Percentiles rank a stretch among this genome's conserved stretches.
phyloP scores from a whole-genome alignment of 2,113 vertebrate genomes.

The Notechis scutatus region DNA sequence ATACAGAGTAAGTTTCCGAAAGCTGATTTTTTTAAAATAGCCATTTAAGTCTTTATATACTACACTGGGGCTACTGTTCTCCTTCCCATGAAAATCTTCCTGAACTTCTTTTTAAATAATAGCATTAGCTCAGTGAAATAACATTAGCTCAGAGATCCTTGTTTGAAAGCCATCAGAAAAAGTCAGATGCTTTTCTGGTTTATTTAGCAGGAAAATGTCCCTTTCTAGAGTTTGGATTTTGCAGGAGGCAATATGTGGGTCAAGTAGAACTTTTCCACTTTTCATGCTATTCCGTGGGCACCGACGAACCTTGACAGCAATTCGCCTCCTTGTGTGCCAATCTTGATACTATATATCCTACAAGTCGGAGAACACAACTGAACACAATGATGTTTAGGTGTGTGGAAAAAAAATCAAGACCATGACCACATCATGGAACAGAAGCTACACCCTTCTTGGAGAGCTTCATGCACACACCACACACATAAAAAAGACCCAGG shows the following conservation, averaged over 20 bases:
- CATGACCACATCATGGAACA: background rate
- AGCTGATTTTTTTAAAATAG: background rate
- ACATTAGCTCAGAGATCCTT: background rate
- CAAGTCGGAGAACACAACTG: background rate
- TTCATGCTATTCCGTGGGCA: background rate
- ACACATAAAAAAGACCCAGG: background rate
- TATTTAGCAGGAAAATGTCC: no score
- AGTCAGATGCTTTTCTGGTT: background rate
- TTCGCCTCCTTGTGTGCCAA: background rate
- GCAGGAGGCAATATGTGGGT: background rate
- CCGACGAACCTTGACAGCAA: background rate
- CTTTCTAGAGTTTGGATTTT: background rate
- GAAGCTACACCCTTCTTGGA: background rate
- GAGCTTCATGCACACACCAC: background rate
- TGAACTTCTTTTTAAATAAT: background rate
- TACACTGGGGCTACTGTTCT: background rate
- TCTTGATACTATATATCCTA: background rate
- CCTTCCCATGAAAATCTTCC: background rate
- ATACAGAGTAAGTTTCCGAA: background rate
- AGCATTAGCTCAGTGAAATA: background rate
- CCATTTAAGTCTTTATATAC: background rate
- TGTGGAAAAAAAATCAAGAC: background rate
- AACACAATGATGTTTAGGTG: background rate
- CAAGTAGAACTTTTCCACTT: background rate
- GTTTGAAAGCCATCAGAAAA: background rate